Evolutionary conservation across 1,140 invertebrate genomes (phyloP), one percentile per base, ranked within the genome.

Genomic region (Lepidurus couesii): DNA sequence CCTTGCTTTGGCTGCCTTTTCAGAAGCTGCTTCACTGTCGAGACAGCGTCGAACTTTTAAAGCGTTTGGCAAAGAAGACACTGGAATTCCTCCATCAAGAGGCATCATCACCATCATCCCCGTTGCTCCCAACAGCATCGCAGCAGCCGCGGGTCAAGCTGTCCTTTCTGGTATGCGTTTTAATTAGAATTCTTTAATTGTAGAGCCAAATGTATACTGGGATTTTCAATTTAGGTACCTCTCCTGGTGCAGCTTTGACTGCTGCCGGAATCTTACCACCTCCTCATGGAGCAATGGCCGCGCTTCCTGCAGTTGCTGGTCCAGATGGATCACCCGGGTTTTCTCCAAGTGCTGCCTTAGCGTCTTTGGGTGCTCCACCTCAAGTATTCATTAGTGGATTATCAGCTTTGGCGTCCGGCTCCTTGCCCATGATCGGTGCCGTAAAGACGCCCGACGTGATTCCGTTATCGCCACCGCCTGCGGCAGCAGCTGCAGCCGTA

Each of bases 21-120:
- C 9, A n/a, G 53, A 4, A 21, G 53, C 53, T 21, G 53, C 21
- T 65, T 21, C 53, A 7, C 6, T 65, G 13, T 65, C 53, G 6
- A 65, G 53, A 21, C 53, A 65, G 16, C 53, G 53, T 65, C 16
- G 53, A 65, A 65, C 16, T 65, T 65, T 65, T 65, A 65, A 65
- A 21, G 16, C 21, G 16, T 65, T 65, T 16, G 53, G 53, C 21
- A 65, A 13, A 7, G 53, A 65, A 6, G 53, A 65, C 13, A 65
- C 53, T 9, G 53, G n/a, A 7, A 9, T 65, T 21, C 53, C 53
- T 13, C 53, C 53, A 7, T 9, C 53, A 13, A 65, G 21, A 7
- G 53, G 53, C 21, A 21, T 65, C 7, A 65, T 65, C 21, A 65
- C 53, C 21, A 65, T 65, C 53, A 65, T 65, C n/a, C 53, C 53